Evolutionary conservation across 1,140 invertebrate genomes (phyloP), one percentile per base, ranked within the genome.

Genomic region (Panulirus ornatus): DNA sequence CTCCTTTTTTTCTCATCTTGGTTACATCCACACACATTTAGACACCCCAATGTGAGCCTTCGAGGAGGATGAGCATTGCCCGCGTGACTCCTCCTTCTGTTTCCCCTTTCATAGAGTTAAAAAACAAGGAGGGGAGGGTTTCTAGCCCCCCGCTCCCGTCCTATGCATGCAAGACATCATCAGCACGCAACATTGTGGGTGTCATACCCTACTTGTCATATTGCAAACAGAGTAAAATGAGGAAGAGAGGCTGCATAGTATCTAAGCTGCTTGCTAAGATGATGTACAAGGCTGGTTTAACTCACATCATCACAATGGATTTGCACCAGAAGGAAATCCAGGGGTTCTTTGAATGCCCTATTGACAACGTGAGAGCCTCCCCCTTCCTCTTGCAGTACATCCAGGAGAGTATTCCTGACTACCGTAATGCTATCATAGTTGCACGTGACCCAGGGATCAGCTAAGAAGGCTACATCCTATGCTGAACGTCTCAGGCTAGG

Each of bases 181-280:
- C 98, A 73, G 98, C 99, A 8, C 96, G 97, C 88, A 99, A 97
- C 76, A 99, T 99, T 93, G 98, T 99, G 70, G 99, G 98, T 14
- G 98, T 99, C 2, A 98, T 99, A 94, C 99, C 99, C 2, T 99
- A 99, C 94, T 94, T 99, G 92, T 99, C 99, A n/a, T 99, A 99
- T 94, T 98, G 98, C 92, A 99, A 99, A 94, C 99, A 99, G 93
- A 99, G 91, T 83, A 95, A 96, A 93, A 96, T 96, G 95, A 94
- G 95, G 75, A 95, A 96, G 93, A 92, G 95, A 47, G 96, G 96
- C 0, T 95, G 95, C 71, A 96, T 96, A 86, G 95, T 95, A 0
- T 95, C 95, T 83, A 96, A 96, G 93, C 93, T 96, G 3, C 92
- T 96, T 9, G 96, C 95, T 1, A 94, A 95, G 92, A 95, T 96